Percentiles rank a stretch among this genome's conserved stretches.
Conservation (phyloP, 2,113 vertebrate genomes). For the Natator depressus region DNA sequence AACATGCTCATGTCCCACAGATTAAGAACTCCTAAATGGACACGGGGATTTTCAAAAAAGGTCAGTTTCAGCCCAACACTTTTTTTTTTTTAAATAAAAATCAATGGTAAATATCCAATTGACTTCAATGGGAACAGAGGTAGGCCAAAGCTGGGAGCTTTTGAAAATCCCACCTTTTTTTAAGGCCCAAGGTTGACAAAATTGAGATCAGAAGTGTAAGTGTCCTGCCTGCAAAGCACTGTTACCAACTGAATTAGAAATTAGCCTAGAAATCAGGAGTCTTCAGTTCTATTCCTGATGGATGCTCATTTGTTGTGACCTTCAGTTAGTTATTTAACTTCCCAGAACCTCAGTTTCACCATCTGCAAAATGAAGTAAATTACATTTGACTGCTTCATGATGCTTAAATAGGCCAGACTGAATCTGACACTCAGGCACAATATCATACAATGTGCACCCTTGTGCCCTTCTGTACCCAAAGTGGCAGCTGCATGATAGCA, state of each 20-base stretch:
- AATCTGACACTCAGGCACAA: neutral
- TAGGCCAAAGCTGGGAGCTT: neutral
- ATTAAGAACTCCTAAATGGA: neutral
- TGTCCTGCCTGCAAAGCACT: neutral
- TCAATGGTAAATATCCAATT: neutral
- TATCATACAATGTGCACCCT: rapidly evolving
- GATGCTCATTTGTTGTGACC: neutral
- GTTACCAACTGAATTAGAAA: neutral
- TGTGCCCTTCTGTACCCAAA: neutral
- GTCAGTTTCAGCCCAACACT: neutral
- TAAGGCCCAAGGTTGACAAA: neutral
- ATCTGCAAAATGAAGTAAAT: neutral
- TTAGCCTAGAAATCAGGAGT: neutral
- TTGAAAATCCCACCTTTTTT: neutral
- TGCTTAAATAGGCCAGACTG: neutral
- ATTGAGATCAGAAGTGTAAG: neutral
- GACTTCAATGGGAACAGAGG: neutral
- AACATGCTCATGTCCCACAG: rapidly evolving
- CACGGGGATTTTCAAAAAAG: neutral
- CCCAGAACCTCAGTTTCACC: neutral
- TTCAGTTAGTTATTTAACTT: neutral
- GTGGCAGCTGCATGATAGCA: neutral
- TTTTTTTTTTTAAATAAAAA: too few relatives aligned
- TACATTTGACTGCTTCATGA: neutral
- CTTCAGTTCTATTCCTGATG: neutral